Evolutionary conservation across 2,888 invertebrate species (phyloP).

Genomic region (Eremobia ochroleuca): DNA sequence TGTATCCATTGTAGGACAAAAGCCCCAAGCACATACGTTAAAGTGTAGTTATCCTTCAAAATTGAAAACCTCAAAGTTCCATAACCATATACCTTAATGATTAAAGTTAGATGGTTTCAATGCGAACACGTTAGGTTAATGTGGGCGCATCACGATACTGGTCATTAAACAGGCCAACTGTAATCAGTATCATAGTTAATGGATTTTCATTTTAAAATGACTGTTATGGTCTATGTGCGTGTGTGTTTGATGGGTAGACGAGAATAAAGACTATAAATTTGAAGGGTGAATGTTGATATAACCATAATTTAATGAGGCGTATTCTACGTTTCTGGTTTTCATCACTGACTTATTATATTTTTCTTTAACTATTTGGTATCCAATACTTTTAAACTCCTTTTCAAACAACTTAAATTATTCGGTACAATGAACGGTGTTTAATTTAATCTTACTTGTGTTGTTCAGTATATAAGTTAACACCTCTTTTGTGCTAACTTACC

Average conservation of each 20-base stretch:
- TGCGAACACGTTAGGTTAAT: slow-evolving; percentile 55
- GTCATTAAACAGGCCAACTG: slow-evolving; percentile 42
- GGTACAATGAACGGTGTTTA: background rate
- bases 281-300: background rate
- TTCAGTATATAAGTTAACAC: too few species aligned
- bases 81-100: slow-evolving; percentile 58
- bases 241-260: slow-evolving; percentile 7
- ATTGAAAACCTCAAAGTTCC: slow-evolving; percentile 47
- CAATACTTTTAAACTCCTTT: background rate
- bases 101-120: slow-evolving; percentile 61
- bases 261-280: background rate
- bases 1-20: background rate
- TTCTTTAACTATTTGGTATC: too few species aligned
- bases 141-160: slow-evolving; percentile 49
- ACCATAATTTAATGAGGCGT: background rate
- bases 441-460: background rate
- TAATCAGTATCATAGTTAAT: slow-evolving; percentile 52
- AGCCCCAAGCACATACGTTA: slow-evolving; percentile 5
- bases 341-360: background rate
- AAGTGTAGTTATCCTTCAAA: slow-evolving; percentile 39
- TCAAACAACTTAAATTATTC: background rate
- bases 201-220: slow-evolving; percentile 59
- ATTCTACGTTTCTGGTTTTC: background rate
- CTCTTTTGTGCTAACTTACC: too few species aligned
- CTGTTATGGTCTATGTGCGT: slow-evolving; percentile 43